Percentiles rank a stretch among this genome's conserved stretches.
These are phyloP conservation scores for Oreochromis niloticus DNA, from an alignment of 2,113 vertebrate genomes.

Conservation along the genomic window DNA sequence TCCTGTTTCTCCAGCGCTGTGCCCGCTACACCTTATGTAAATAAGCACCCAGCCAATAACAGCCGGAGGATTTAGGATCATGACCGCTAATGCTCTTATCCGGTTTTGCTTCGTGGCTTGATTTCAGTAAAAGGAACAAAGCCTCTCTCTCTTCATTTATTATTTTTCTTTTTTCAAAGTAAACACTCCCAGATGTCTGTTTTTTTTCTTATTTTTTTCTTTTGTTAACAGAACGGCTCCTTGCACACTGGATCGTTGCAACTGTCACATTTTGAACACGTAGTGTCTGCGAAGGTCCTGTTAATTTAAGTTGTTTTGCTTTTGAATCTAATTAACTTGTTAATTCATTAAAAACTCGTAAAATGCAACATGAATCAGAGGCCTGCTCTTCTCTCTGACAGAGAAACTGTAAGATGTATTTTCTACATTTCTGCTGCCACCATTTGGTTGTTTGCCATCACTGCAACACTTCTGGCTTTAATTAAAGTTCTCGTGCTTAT, in stretches of 20 bases:
- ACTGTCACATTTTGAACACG: neutral
- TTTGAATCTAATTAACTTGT: neutral
- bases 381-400: neutral
- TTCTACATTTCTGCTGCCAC: slow-evolving; percentile 12
- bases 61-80: neutral
- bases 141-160: neutral
- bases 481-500: neutral
- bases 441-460: neutral
- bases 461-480: neutral
- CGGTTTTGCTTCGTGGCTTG: neutral
- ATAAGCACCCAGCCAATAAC: neutral
- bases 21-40: neutral
- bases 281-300: neutral
- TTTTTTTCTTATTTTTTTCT: fast-evolving
- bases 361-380: fast-evolving
- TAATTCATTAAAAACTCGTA: neutral
- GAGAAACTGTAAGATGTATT: neutral
- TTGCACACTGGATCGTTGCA: neutral
- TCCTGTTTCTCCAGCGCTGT: neutral
- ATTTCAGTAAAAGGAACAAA: neutral
- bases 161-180: neutral
- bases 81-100: neutral
- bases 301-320: neutral
- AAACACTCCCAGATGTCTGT: neutral
- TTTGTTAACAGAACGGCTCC: neutral